A percentile compares a stretch with the other conserved stretches of the same genome.
These are phyloP conservation scores for Melieria crassipennis DNA, from an alignment of 2,888 invertebrate species.

Conservation along the genomic window DNA sequence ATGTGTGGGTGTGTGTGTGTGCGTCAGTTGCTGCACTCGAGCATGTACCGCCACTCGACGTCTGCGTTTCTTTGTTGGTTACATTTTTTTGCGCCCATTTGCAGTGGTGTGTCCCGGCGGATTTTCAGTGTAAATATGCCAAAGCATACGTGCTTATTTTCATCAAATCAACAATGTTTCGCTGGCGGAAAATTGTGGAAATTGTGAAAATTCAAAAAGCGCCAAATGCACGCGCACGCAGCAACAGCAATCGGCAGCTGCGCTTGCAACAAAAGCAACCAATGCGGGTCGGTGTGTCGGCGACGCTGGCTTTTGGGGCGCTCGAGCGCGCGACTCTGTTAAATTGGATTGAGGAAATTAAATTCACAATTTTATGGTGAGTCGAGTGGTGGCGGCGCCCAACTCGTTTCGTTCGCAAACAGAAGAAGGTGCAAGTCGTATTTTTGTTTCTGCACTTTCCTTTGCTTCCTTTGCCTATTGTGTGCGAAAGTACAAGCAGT, in stretches of 20 bases:
- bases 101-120: conserved; percentile 3
- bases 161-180: conserved; percentile 54
- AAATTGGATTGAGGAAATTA: conserved; percentile 12
- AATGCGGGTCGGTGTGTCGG: too few species aligned
- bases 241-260: too few species aligned
- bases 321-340: not conserved
- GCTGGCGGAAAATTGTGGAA: conserved; percentile 44
- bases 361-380: not conserved
- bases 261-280: too few species aligned
- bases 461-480: not conserved
- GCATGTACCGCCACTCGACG: not conserved
- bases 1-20: not conserved
- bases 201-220: conserved; percentile 27
- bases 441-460: not conserved
- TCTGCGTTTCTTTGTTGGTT: conserved; percentile 10
- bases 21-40: not conserved
- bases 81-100: conserved; percentile 8
- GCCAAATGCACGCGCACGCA: too few species aligned
- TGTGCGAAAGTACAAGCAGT: too few species aligned
- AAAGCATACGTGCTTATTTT: conserved; percentile 47
- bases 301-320: too few species aligned
- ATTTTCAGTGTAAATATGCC: conserved; percentile 10
- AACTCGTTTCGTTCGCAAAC: too few species aligned
- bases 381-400: too few species aligned
- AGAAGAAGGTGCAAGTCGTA: not conserved